Percentiles rank a stretch among this genome's conserved stretches.
These are phyloP conservation scores for Seira ritae DNA, from an alignment of 2,888 invertebrate species.

Conservation along the genomic window DNA sequence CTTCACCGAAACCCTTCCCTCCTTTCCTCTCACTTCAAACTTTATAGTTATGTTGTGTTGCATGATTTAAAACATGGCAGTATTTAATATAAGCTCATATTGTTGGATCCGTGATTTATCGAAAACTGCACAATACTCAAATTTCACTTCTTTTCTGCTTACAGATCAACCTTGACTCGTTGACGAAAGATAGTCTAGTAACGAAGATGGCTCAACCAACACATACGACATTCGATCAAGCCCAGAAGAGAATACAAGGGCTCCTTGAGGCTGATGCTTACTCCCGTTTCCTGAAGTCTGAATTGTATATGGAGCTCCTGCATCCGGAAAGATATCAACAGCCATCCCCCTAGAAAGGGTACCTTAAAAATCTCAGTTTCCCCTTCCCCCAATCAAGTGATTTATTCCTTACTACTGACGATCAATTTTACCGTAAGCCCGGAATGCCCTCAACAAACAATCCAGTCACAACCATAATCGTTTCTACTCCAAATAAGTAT, in stretches of 20 bases:
- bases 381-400: too few species aligned
- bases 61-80: neutral
- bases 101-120: too few species aligned
- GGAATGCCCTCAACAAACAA: neutral
- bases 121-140: too few species aligned
- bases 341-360: conserved; percentile 43
- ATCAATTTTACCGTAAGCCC: too few species aligned
- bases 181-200: conserved; percentile 76
- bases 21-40: conserved; percentile 9
- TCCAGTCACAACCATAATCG: neutral
- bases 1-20: neutral
- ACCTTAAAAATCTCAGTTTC: neutral
- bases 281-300: conserved; percentile 78
- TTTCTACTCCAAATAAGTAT: neutral
- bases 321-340: conserved; percentile 74
- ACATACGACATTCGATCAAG: conserved; percentile 77
- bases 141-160: conserved; percentile 56
- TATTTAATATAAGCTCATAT: too few species aligned
- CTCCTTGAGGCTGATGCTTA: conserved; percentile 79
- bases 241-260: conserved; percentile 78
- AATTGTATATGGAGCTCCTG: conserved; percentile 77
- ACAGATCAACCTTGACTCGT: conserved; percentile 79
- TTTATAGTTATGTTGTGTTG: neutral
- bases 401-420: too few species aligned
- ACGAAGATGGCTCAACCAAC: conserved; percentile 76